Evolutionary conservation across 2,888 invertebrate species (phyloP).

Genomic region (Agapostemon virescens): DNA sequence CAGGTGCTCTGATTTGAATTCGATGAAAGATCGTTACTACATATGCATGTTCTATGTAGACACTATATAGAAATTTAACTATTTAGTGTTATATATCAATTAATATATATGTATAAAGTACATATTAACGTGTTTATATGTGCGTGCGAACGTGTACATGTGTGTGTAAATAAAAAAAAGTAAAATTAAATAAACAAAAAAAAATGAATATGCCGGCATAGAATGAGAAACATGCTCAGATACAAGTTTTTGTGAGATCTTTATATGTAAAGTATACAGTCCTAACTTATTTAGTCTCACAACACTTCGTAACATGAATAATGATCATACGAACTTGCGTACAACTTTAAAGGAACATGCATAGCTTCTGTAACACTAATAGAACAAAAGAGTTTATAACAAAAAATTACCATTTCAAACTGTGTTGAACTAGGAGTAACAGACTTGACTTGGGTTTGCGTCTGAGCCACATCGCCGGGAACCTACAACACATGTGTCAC

Average conservation of each 20-base stretch:
- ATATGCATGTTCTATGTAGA: slow-evolving; percentile 36
- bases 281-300: slow-evolving; percentile 1
- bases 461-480: slow-evolving; percentile 78
- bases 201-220: slow-evolving; percentile 79
- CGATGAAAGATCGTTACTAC: slow-evolving; percentile 46
- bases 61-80: slow-evolving; percentile 52
- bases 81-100: slow-evolving; percentile 3
- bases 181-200: slow-evolving; percentile 31
- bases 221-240: slow-evolving; percentile 75
- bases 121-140: not conserved
- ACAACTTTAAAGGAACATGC: slow-evolving; percentile 60
- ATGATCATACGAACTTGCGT: slow-evolving; percentile 52
- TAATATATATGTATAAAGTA: not conserved
- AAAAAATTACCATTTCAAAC: slow-evolving; percentile 79
- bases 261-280: slow-evolving; percentile 11
- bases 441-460: slow-evolving; percentile 78
- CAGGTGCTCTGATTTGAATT: slow-evolving; percentile 71
- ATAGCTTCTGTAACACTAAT: slow-evolving; percentile 44
- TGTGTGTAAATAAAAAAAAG: slow-evolving; percentile 8
- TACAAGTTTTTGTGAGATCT: slow-evolving; percentile 70
- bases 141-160: not conserved
- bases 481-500: slow-evolving; percentile 75
- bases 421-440: slow-evolving; percentile 76
- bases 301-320: slow-evolving; percentile 16
- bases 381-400: slow-evolving; percentile 45